These are phyloP conservation scores for Conomelus anceps DNA, from an alignment of 2,888 invertebrate genomes.

Conservation along the genomic window DNA sequence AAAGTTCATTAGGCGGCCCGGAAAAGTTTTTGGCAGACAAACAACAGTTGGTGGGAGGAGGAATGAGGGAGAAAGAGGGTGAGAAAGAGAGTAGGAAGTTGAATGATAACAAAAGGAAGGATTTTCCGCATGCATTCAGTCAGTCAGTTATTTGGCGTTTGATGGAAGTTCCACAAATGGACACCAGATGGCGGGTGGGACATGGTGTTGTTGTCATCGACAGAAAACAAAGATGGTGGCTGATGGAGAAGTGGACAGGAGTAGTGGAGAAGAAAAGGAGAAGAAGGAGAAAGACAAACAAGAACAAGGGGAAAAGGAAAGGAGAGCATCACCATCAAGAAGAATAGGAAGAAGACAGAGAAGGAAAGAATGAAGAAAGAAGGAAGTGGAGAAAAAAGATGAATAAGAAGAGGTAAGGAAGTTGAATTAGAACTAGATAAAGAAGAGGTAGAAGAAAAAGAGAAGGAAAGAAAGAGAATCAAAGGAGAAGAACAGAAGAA, in stretches of 20 bases:
- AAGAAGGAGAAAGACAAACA: background rate
- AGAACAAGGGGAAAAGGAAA: background rate
- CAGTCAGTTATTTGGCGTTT: background rate
- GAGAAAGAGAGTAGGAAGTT: background rate
- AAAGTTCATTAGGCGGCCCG: background rate
- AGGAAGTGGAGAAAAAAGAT: too few relatives aligned
- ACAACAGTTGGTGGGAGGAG: background rate
- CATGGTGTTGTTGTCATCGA: background rate
- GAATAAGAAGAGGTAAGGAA: background rate
- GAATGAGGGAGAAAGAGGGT: background rate
- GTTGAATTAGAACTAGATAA: background rate
- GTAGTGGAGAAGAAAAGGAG: background rate
- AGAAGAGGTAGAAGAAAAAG: background rate
- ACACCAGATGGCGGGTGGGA: background rate
- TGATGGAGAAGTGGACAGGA: background rate
- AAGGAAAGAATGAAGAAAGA: too few relatives aligned
- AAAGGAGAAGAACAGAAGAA: conserved; percentile 19
- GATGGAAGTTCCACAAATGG: background rate
- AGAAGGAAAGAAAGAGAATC: conserved; percentile 16
- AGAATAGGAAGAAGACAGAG: too few relatives aligned
- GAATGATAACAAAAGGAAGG: background rate
- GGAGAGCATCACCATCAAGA: too few relatives aligned
- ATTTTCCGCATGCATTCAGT: conserved; percentile 2
- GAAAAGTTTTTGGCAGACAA: conserved; percentile 6
- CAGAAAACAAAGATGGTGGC: background rate